phyloP scores from a whole-genome alignment of 2,888 invertebrate genomes.

The Mesochorus sp. region DNA sequence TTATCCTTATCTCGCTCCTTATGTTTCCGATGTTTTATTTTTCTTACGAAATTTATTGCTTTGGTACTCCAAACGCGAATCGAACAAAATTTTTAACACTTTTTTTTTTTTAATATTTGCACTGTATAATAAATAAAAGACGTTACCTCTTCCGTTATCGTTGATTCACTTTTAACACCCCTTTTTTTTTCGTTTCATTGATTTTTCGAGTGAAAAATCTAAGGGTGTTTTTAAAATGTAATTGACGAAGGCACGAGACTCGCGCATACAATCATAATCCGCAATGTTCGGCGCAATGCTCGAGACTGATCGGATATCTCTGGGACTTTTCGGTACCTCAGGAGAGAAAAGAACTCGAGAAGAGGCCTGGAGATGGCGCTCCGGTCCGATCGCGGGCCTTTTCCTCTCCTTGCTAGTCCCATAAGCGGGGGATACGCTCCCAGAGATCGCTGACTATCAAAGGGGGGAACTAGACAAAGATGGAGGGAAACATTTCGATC shows the following conservation, averaged over 20 bases:
- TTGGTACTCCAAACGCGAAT: background rate
- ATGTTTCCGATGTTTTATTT: conserved; percentile 2
- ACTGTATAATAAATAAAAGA: background rate
- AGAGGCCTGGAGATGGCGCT: conserved; percentile 45
- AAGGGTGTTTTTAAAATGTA: conserved; percentile 22
- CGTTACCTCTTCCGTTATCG: conserved; percentile 31
- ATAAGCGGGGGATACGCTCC: too few relatives aligned
- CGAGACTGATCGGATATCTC: conserved; percentile 73
- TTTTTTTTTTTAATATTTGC: too few relatives aligned
- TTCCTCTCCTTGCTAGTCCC: too few relatives aligned
- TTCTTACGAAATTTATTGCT: conserved; percentile 18
- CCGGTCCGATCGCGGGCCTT: conserved; percentile 32
- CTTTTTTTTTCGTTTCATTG: conserved; percentile 36
- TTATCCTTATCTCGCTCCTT: too few relatives aligned
- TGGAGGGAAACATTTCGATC: background rate
- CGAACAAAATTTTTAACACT: conserved; percentile 24
- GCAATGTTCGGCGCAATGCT: conserved; percentile 76
- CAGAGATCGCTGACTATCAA: conserved; percentile 30
- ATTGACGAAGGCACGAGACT: conserved; percentile 20
- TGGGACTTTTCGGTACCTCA: conserved; percentile 38
- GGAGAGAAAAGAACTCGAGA: background rate
- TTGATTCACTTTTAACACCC: conserved; percentile 67
- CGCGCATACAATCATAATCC: conserved; percentile 61
- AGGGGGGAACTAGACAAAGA: conserved; percentile 5
- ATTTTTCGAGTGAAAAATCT: conserved; percentile 44